phyloP scores from a whole-genome alignment of 2,888 invertebrate genomes.

The Mellilla xanthometata region DNA sequence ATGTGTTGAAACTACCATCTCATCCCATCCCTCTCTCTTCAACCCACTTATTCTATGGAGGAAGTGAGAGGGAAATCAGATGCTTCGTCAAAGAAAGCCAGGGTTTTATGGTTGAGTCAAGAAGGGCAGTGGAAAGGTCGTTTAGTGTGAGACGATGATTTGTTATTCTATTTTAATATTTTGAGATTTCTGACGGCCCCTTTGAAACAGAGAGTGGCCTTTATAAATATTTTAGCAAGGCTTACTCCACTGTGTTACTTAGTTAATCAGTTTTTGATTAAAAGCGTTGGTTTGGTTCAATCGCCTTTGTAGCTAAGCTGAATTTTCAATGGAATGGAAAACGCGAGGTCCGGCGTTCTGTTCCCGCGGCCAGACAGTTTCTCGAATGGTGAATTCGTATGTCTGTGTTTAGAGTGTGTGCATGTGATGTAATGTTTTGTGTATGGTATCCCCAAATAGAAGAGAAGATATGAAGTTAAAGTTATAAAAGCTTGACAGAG shows the following conservation, averaged over 20 bases:
- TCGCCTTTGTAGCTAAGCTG: no score
- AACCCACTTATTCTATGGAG: conserved; percentile 4
- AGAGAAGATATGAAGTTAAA: no score
- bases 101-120: conserved; percentile 40
- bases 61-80: conserved; percentile 38
- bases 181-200: conserved; percentile 33
- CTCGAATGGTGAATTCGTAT: no score
- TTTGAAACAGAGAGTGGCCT: neutral
- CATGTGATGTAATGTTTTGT: no score
- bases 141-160: conserved; percentile 56
- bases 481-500: no score
- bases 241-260: conserved; percentile 2
- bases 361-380: no score
- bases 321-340: no score
- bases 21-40: conserved; percentile 28
- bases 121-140: conserved; percentile 53
- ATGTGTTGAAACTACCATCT: conserved; percentile 36
- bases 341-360: no score
- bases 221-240: conserved; percentile 4
- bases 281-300: no score
- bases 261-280: conserved; percentile 13
- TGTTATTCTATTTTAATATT: conserved; percentile 40
- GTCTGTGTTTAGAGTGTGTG: no score
- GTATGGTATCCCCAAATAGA: no score
- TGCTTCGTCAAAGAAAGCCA: conserved; percentile 56